Evolutionary conservation across 1,140 invertebrate species (phyloP), one percentile per base, ranked within the genome.

Genomic region (Panulirus ornatus): DNA sequence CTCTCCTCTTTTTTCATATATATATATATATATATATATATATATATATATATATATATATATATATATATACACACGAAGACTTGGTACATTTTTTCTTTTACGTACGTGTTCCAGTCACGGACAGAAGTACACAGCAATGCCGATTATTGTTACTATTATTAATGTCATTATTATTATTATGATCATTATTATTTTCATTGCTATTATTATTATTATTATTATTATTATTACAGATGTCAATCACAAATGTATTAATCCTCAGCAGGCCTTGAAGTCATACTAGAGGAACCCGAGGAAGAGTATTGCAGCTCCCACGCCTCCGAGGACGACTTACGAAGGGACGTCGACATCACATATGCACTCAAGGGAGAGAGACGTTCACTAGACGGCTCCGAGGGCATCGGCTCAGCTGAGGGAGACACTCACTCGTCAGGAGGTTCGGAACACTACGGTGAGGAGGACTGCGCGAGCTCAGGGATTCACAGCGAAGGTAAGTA

Each of bases 401-500:
- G 91, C 27, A 92, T 92, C 16, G 91, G 91, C 22, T 92, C 91
- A 14, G 91, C 88, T 19, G 91, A 92, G 42, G 91, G 91, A 2
- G 91, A 92, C 51, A 79, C 75, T 16, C 89, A 86, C 16, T 91
- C 84, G 5, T 81, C 89, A 8, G 91, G 91, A 6, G 91, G 88
- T 1, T 90, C 91, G 1, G 91, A 91, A 27, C 91, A 91, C 22
- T 91, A 89, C 86, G 88, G 66, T 42, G 91, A 91, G 91, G 91
- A 92, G 78, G 91, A 92, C 79, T 92, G 91, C 30, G 88, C 91
- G 8, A 92, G 91, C 54, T 92, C 91, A 0, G 91, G 91, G 66
- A 92, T 92, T 42, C 91, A 92, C 81, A 92, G 91, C 42, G 84
- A 92, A 58, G 91, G 91, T 92, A 40, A 91, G 91, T 91, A 54